A percentile compares a stretch with the other conserved stretches of the same genome.
These are phyloP conservation scores for Chelon auratus DNA, from an alignment of 2,797 vertebrate species.

Conservation along the genomic window DNA sequence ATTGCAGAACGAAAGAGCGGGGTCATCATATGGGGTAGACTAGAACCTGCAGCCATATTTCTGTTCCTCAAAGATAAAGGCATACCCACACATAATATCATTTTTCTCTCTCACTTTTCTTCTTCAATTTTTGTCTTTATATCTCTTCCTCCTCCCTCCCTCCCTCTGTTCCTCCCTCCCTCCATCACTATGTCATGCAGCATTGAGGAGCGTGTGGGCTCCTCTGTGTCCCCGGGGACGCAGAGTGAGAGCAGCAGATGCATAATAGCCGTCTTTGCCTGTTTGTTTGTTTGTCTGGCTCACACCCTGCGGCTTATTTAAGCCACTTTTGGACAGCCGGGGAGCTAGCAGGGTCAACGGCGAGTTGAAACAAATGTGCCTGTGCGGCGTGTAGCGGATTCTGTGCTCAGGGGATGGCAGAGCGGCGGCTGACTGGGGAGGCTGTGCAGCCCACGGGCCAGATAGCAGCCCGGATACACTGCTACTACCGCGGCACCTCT, in stretches of 20 bases:
- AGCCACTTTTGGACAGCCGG: constrained; percentile 59
- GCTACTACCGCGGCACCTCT: constrained; percentile 60
- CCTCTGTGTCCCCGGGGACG: constrained; percentile 44
- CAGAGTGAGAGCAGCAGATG: constrained; percentile 35
- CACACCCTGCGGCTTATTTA: constrained; percentile 63
- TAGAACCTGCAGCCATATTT: constrained; percentile 56
- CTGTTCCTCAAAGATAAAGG: constrained; percentile 75
- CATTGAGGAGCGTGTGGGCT: constrained; percentile 50
- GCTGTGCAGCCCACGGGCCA: constrained; percentile 63
- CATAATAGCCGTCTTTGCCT: constrained; percentile 57
- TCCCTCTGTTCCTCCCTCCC: constrained; percentile 26
- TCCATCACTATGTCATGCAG: constrained; percentile 35
- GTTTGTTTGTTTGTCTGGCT: constrained; percentile 65
- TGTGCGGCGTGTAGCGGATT: constrained; percentile 24
- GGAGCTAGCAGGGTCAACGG: constrained; percentile 55
- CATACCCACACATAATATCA: constrained; percentile 21
- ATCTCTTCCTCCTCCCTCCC: constrained; percentile 27
- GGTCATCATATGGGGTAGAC: constrained; percentile 46
- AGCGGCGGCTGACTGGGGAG: constrained; percentile 39
- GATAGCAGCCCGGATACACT: constrained; percentile 56
- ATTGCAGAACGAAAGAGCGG: constrained; percentile 28
- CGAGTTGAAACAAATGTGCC: constrained; percentile 59
- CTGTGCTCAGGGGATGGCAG: constrained; percentile 44
- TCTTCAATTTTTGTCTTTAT: constrained; percentile 18
- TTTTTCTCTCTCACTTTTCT: constrained; percentile 23